phyloP scores from a whole-genome alignment of 1,140 invertebrate species.

The Heliconius hermathena region DNA sequence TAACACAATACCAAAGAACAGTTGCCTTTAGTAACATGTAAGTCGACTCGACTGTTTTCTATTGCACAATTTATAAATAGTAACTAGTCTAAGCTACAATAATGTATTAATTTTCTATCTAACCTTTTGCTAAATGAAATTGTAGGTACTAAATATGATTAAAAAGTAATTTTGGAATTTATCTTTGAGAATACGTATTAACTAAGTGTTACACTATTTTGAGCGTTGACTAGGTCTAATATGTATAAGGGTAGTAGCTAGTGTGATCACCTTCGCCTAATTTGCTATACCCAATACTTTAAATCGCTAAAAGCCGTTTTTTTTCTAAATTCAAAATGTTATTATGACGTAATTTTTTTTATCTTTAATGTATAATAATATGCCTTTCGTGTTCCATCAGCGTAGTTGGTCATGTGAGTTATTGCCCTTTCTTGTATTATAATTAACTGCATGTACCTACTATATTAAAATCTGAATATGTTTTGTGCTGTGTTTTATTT shows the following conservation, averaged over 20 bases:
- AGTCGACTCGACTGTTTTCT: conserved; percentile 30
- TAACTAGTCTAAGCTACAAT: conserved; percentile 21
- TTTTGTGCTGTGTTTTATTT: conserved; percentile 30
- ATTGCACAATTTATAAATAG: conserved; percentile 32
- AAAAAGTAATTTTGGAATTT: conserved; percentile 39
- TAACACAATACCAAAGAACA: conserved; percentile 12
- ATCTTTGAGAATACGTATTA: conserved; percentile 37
- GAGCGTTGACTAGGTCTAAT: conserved; percentile 51
- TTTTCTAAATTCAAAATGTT: too few relatives aligned
- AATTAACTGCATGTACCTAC: conserved; percentile 36
- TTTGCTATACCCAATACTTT: not conserved
- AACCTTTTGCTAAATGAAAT: conserved; percentile 31
- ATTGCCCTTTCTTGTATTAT: conserved; percentile 9
- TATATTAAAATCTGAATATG: conserved; percentile 45
- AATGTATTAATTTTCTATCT: conserved; percentile 38
- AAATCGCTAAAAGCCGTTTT: too few relatives aligned
- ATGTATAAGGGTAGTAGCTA: conserved; percentile 26
- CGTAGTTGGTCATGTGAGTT: conserved; percentile 5
- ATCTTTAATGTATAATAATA: not conserved
- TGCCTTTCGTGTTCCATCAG: not conserved
- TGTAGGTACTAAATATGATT: conserved; percentile 23
- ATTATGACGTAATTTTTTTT: too few relatives aligned
- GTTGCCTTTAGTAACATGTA: conserved; percentile 25
- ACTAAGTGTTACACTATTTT: conserved; percentile 38
- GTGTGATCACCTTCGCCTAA: not conserved